These are phyloP conservation scores for Mesochorus sp. DNA, from an alignment of 2,888 invertebrate genomes.

Conservation along the genomic window DNA sequence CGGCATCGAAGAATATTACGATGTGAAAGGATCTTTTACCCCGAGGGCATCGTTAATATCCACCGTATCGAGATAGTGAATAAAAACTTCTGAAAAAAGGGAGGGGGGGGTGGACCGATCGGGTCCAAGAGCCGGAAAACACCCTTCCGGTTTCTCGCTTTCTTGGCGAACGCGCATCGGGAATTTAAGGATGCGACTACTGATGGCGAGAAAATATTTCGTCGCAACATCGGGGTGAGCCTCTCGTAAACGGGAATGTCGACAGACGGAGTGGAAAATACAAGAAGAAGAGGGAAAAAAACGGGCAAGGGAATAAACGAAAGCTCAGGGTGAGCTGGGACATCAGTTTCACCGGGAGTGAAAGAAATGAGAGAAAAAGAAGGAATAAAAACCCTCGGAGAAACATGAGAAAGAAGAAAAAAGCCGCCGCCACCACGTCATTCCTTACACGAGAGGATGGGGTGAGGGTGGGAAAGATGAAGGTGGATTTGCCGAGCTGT, in stretches of 20 bases:
- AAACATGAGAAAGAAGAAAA: slow-evolving; percentile 36
- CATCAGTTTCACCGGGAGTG: slow-evolving; percentile 66
- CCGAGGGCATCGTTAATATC: slow-evolving; percentile 58
- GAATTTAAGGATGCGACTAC: slow-evolving; percentile 37
- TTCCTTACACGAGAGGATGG: slow-evolving; percentile 57
- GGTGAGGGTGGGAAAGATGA: slow-evolving; percentile 22
- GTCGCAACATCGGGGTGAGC: slow-evolving; percentile 28
- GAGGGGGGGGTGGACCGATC: slow-evolving; percentile 1
- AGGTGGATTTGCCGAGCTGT: slow-evolving; percentile 64
- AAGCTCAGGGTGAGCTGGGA: slow-evolving; percentile 57
- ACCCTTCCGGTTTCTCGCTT: slow-evolving; percentile 59
- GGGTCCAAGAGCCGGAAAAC: slow-evolving; percentile 33
- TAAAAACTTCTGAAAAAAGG: slow-evolving; percentile 33
- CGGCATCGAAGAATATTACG: slow-evolving; percentile 19
- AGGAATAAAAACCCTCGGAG: slow-evolving; percentile 62
- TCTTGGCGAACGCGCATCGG: slow-evolving; percentile 33
- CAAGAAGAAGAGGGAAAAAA: slow-evolving; percentile 29
- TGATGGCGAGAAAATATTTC: slow-evolving; percentile 34
- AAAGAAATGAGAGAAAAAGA: slow-evolving; percentile 55
- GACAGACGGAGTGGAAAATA: slow-evolving; percentile 55
- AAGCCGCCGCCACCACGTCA: slow-evolving; percentile 25
- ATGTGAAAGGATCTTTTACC: slow-evolving; percentile 39
- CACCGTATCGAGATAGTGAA: slow-evolving; percentile 40
- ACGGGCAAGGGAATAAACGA: slow-evolving; percentile 15
- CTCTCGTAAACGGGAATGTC: slow-evolving; percentile 31